A percentile compares a stretch with the other conserved stretches of the same genome.
These are phyloP conservation scores for Zophobas morio DNA, from an alignment of 1,140 invertebrate species.

Conservation along the genomic window DNA sequence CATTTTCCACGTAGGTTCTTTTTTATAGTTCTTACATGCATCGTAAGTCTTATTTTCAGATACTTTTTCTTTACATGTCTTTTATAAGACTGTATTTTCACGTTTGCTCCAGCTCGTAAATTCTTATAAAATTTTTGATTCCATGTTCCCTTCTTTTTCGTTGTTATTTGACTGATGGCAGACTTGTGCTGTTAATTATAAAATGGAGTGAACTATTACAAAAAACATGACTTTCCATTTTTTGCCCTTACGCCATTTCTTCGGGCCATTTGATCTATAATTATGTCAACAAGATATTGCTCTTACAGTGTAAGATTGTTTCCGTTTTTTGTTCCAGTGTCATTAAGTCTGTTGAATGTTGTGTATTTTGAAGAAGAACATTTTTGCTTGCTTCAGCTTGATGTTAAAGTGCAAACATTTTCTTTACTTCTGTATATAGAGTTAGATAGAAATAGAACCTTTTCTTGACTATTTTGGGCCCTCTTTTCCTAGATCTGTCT, in stretches of 20 bases:
- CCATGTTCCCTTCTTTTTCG: too few relatives aligned
- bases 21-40: too few relatives aligned
- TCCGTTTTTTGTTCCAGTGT: conserved; percentile 53
- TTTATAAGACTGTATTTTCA: too few relatives aligned
- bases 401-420: too few relatives aligned
- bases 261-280: neutral
- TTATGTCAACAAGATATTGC: neutral
- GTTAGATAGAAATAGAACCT: conserved; percentile 53
- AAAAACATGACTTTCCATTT: conserved; percentile 1
- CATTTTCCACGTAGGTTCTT: too few relatives aligned
- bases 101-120: too few relatives aligned
- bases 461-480: conserved; percentile 55
- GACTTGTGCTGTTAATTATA: conserved; percentile 13
- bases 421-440: conserved; percentile 56
- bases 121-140: too few relatives aligned
- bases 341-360: conserved; percentile 52
- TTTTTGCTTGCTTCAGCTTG: conserved; percentile 53
- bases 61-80: too few relatives aligned
- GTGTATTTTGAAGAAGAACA: conserved; percentile 55
- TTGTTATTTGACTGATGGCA: too few relatives aligned
- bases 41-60: too few relatives aligned
- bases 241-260: neutral
- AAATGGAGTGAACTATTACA: conserved; percentile 55
- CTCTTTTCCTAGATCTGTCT: conserved; percentile 45
- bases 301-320: conserved; percentile 46